These are phyloP conservation scores for Popillia japonica DNA, from an alignment of 1,140 invertebrate species.

Conservation along the genomic window DNA sequence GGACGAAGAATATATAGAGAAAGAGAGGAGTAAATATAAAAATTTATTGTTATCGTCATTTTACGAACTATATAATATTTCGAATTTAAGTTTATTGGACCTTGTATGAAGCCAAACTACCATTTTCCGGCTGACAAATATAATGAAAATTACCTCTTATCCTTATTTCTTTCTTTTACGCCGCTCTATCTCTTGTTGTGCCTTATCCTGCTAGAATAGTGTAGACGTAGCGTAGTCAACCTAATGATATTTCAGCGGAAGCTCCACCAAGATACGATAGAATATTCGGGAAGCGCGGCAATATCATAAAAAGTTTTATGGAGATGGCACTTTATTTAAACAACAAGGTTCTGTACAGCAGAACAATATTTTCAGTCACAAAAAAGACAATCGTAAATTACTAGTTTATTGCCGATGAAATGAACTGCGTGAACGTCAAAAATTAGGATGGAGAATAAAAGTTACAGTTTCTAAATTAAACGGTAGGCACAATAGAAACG, in stretches of 20 bases:
- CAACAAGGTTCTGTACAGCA: not conserved
- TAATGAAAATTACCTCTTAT: not conserved
- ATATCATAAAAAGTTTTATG: conserved; percentile 9
- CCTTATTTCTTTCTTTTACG: not conserved
- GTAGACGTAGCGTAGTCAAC: not conserved
- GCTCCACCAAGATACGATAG: not conserved
- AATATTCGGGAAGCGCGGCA: not conserved
- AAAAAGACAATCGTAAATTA: not conserved
- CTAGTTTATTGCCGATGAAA: not conserved
- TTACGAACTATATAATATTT: conserved; percentile 19
- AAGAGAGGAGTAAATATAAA: not conserved
- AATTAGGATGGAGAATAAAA: not conserved
- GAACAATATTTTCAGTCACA: not conserved
- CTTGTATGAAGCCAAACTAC: not conserved
- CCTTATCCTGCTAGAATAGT: not conserved
- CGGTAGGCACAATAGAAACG: not conserved
- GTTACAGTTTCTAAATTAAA: not conserved
- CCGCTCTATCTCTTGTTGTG: not conserved
- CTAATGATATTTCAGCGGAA: not conserved
- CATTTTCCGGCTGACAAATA: not conserved
- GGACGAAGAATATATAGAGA: not conserved
- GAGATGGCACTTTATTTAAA: conserved; percentile 11
- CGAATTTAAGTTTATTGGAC: conserved; percentile 4
- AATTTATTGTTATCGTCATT: not conserved
- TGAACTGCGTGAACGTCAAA: not conserved